Evolutionary conservation across 2,888 invertebrate species (phyloP), one percentile per base, ranked within the genome.

Genomic region (Tricholauxania praeusta): DNA sequence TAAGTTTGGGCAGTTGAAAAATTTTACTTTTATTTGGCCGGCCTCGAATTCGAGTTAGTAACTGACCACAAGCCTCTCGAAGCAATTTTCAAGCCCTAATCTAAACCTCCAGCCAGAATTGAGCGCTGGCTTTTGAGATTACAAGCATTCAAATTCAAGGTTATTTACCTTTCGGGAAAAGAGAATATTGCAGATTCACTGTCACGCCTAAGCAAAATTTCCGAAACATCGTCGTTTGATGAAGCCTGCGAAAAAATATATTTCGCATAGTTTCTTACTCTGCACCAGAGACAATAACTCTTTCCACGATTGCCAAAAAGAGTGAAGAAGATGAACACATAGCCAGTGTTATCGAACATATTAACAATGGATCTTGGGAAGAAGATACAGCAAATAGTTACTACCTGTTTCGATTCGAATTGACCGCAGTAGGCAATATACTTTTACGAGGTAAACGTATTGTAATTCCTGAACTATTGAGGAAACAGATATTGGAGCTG

Each of bases 21-120:
- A 28, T 78, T 76, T 55, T 73, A 75, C 48, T 77, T 77, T 57
- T 77, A 77, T 53, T 17, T 77, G 32, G 73, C 76, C 48, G 74
- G 76, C 15, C 59, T 53, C 68, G 62, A 22, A 47, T 55, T 49
- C 68, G 65, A 59, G 69, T n/a, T 32, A 63, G 3, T 51, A 14
- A 55, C 71, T 74, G 66, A 65, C 14, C 65, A 64, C 17, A 64
- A 64, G 22, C 64, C 19, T 2, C 48, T 64, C 4, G 48, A 64
- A 17, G 64, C 64, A 1, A 64, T 64, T 64, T 64, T 64, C 22
- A 65, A 73, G 48, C 67, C 75, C 1, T 67, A 63, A 7, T 75
- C 73, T 55, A 73, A n/a, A 12, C 64, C 67, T 39, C 65, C 65
- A 39, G 71, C 73, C 8, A 71, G 71, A 2, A 75, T 68, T 47